These are phyloP conservation scores for Alexandromys oeconomus DNA, from an alignment of 2,797 vertebrate genomes.

Conservation along the genomic window DNA sequence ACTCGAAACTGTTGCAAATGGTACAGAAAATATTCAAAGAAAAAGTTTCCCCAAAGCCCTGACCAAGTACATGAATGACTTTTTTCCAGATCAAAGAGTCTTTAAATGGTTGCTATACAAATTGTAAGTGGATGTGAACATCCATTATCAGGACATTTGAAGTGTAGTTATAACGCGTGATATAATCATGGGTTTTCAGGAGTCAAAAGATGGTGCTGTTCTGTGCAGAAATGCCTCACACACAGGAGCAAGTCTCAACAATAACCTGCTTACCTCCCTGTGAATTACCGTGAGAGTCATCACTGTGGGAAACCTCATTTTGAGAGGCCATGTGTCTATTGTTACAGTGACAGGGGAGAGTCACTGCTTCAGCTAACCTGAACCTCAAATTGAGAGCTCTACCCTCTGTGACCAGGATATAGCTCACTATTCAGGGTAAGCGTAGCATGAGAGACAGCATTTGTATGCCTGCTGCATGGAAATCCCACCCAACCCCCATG, in stretches of 20 bases:
- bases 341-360: constrained; percentile 42
- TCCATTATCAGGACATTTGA: constrained; percentile 72
- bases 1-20: not conserved
- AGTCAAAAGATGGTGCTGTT: constrained; percentile 59
- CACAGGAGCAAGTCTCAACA: constrained; percentile 78
- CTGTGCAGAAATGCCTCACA: constrained; percentile 69
- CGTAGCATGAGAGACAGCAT: not conserved
- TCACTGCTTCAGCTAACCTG: constrained; percentile 55
- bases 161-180: constrained; percentile 70
- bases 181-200: constrained; percentile 79
- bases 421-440: not conserved
- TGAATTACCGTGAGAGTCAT: constrained; percentile 65
- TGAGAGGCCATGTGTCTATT: constrained; percentile 35
- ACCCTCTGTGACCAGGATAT: not conserved
- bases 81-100: constrained; percentile 59
- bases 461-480: not conserved
- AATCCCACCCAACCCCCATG: not conserved
- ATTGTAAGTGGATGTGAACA: constrained; percentile 4
- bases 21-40: constrained; percentile 1
- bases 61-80: not conserved
- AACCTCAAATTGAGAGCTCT: constrained; percentile 64
- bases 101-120: constrained; percentile 54
- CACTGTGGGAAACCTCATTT: constrained; percentile 77
- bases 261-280: constrained; percentile 63
- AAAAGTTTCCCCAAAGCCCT: not conserved